phyloP scores from a whole-genome alignment of 2,113 vertebrate genomes.

The Notiomystis cincta region DNA sequence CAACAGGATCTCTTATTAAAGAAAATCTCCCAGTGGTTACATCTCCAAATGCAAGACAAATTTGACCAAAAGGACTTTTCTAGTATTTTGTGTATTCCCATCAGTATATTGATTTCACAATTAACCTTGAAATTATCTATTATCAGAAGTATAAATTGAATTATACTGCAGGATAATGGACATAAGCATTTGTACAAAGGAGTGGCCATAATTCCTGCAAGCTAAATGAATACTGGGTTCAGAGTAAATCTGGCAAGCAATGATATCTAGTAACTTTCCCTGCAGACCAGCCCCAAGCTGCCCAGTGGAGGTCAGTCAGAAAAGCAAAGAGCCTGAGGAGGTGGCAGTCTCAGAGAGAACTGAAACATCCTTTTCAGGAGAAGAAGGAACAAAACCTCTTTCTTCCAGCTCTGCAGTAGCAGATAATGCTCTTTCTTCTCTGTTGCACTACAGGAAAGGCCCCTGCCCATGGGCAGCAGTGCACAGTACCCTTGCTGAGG shows the following conservation, averaged over 20 bases:
- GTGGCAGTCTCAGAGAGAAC: not conserved
- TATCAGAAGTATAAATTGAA: not conserved
- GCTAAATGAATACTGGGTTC: not conserved
- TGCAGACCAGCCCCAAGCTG: not conserved
- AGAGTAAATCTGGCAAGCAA: not conserved
- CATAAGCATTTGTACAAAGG: not conserved
- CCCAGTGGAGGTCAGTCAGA: not conserved
- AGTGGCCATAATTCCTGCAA: not conserved
- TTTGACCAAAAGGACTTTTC: not conserved
- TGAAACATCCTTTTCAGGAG: not conserved
- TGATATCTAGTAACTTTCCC: not conserved
- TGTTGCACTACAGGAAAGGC: rapidly evolving
- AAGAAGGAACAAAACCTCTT: not conserved
- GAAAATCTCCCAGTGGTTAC: not conserved
- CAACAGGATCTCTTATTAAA: not conserved
- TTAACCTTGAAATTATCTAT: not conserved
- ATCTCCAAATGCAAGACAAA: not conserved
- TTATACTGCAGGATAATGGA: not conserved
- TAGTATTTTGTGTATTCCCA: not conserved
- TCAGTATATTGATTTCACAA: not conserved
- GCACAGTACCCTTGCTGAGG: not conserved
- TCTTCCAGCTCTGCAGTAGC: not conserved
- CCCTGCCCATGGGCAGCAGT: not conserved
- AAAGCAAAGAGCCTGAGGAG: not conserved
- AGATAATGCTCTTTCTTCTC: not conserved